These are phyloP conservation scores for Saccostrea cuccullata DNA, from an alignment of 1,140 invertebrate genomes.

Conservation along the genomic window DNA sequence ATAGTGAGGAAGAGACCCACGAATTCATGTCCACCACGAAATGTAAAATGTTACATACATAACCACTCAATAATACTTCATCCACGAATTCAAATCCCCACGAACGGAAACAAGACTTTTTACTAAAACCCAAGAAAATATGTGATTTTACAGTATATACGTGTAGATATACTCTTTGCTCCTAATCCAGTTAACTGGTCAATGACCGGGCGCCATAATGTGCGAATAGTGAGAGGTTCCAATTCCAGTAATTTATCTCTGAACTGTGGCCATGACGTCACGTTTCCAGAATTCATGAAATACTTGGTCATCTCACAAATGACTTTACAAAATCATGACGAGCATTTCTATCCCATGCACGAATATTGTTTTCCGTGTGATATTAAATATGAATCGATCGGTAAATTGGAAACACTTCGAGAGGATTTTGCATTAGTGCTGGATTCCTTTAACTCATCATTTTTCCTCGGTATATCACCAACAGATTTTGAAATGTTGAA, in stretches of 20 bases:
- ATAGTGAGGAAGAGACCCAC: too few species aligned
- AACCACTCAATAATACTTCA: too few species aligned
- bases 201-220: constrained; percentile 4
- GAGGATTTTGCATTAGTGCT: constrained; percentile 55
- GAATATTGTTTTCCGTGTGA: constrained; percentile 59
- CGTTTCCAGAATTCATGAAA: constrained; percentile 62
- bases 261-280: constrained; percentile 58
- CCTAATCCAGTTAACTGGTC: constrained; percentile 55
- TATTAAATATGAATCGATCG: constrained; percentile 61
- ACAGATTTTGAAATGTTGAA: constrained; percentile 58
- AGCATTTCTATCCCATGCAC: constrained; percentile 59
- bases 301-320: constrained; percentile 54
- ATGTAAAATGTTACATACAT: too few species aligned
- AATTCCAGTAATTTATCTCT: background rate
- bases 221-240: background rate
- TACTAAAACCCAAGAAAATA: too few species aligned
- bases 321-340: constrained; percentile 34
- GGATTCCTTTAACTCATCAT: constrained; percentile 48
- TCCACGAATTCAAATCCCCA: too few species aligned
- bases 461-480: constrained; percentile 40
- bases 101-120: too few species aligned
- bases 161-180: constrained; percentile 56
- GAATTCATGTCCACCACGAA: too few species aligned
- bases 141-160: too few species aligned
- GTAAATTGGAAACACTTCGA: constrained; percentile 61